A percentile compares a stretch with the other conserved stretches of the same genome.
These are phyloP conservation scores for Pinctada fucata DNA, from an alignment of 2,888 invertebrate species.

Conservation along the genomic window DNA sequence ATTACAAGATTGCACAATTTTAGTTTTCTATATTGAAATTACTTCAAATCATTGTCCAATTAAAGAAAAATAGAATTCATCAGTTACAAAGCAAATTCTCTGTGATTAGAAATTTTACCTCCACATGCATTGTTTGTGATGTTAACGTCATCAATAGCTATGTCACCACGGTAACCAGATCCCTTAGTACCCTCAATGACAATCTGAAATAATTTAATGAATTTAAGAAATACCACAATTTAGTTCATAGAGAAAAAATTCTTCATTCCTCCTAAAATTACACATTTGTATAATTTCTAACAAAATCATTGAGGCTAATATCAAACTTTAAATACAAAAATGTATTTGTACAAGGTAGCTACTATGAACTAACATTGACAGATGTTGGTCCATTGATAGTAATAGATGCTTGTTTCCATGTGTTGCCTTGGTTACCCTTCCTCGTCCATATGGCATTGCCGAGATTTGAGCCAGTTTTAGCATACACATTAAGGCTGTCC, in stretches of 20 bases:
- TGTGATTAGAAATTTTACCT: conserved; percentile 31
- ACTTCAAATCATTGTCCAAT: no score
- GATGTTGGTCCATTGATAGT: conserved; percentile 45
- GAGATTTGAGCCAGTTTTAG: conserved; percentile 39
- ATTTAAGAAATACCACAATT: neutral
- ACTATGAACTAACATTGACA: conserved; percentile 26
- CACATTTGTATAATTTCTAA: no score
- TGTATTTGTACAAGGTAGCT: no score
- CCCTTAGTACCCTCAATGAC: conserved; percentile 59
- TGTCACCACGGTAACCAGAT: conserved; percentile 54
- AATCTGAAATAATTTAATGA: conserved; percentile 45
- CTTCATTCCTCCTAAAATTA: no score
- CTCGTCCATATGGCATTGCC: conserved; percentile 56
- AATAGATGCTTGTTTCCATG: conserved; percentile 55
- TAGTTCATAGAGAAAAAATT: neutral
- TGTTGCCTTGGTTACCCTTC: conserved; percentile 55
- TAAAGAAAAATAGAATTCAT: no score
- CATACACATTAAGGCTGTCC: conserved; percentile 54
- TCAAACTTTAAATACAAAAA: no score
- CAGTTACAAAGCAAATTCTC: no score
- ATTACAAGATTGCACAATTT: no score
- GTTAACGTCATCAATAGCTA: conserved; percentile 62
- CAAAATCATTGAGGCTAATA: no score
- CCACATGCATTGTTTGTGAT: conserved; percentile 50
- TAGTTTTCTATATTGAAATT: no score